Evolutionary conservation across 2,888 invertebrate genomes (phyloP).

Genomic region (Temnothorax ravouxi): DNA sequence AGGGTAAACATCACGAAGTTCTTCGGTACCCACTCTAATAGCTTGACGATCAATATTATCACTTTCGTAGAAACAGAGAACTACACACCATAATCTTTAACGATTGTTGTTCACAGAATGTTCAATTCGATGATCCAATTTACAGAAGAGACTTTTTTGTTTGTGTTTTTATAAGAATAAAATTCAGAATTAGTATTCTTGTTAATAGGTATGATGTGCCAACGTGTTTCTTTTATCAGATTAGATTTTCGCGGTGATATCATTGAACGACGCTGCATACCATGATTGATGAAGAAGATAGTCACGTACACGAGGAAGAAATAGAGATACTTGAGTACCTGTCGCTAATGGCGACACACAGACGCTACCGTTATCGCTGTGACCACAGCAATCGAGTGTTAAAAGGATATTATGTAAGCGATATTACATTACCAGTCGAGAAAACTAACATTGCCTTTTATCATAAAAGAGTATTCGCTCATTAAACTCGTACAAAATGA

Average conservation of each 20-base stretch:
- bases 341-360: slow-evolving; percentile 14
- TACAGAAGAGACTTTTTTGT: background rate
- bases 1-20: slow-evolving; percentile 29
- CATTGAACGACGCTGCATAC: background rate
- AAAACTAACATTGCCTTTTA: slow-evolving; percentile 20
- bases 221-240: background rate
- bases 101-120: background rate
- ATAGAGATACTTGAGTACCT: slow-evolving; percentile 15
- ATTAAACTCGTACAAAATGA: slow-evolving; percentile 7
- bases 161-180: background rate
- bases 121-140: background rate
- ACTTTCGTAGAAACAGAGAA: background rate
- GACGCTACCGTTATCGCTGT: background rate
- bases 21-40: slow-evolving; percentile 1
- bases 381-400: slow-evolving; percentile 11
- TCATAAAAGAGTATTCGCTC: background rate
- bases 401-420: slow-evolving; percentile 7
- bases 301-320: slow-evolving; percentile 20
- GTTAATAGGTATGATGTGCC: background rate
- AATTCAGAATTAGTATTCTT: background rate
- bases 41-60: slow-evolving; percentile 30
- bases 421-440: slow-evolving; percentile 23
- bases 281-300: slow-evolving; percentile 11
- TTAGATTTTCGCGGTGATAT: slow-evolving; percentile 6
- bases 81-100: background rate